Evolutionary conservation across 2,113 vertebrate genomes (phyloP).

Genomic region (Osmerus eperlanus): DNA sequence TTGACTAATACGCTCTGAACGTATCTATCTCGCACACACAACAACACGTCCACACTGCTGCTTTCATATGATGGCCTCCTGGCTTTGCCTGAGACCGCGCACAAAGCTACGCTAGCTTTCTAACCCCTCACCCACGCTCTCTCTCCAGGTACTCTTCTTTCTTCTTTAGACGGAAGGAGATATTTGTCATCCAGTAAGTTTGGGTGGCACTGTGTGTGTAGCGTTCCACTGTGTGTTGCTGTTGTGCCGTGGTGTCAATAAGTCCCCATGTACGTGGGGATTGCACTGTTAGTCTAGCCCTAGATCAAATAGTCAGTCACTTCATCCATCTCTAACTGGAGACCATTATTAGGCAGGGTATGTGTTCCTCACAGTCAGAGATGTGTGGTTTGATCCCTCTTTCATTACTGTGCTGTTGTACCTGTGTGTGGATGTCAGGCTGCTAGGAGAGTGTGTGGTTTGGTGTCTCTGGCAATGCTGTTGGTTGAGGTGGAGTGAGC

Average conservation of each 20-base stretch:
- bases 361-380: conserved; percentile 7
- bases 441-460: not conserved
- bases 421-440: not conserved
- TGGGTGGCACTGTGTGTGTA: conserved; percentile 34
- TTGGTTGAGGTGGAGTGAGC: not conserved
- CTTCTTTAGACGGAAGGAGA: conserved; percentile 99
- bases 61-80: no score
- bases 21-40: no score
- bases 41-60: no score
- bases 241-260: not conserved
- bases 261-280: conserved; percentile 54
- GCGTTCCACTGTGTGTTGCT: conserved; percentile 25
- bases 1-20: no score
- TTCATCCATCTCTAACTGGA: not conserved
- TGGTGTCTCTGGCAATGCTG: not conserved
- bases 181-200: conserved; percentile 99
- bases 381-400: not conserved
- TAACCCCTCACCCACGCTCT: conserved; percentile 74
- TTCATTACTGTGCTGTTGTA: not conserved
- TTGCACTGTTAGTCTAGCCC: conserved; percentile 8
- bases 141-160: conserved; percentile 96
- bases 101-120: conserved; percentile 13
- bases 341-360: no score
- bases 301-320: not conserved
- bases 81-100: no score